phyloP scores from a whole-genome alignment of 2,888 invertebrate species.

The Ferrisia virgata region DNA sequence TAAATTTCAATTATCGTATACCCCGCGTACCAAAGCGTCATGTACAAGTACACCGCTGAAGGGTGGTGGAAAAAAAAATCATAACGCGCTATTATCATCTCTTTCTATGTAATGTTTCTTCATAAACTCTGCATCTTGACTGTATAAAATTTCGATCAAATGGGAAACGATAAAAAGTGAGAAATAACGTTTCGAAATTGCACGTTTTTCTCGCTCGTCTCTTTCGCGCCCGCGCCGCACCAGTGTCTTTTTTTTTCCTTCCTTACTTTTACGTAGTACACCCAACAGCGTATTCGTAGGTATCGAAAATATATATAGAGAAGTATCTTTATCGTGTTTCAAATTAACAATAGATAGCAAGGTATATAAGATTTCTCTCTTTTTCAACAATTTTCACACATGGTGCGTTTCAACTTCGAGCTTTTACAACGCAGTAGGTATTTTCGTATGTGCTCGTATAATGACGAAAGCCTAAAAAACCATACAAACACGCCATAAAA shows the following conservation, averaged over 20 bases:
- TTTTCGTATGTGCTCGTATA: too few relatives aligned
- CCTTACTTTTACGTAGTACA: not conserved
- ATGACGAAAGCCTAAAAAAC: not conserved
- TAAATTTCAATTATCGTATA: constrained; percentile 22
- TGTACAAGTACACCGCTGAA: not conserved
- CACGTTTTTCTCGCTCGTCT: not conserved
- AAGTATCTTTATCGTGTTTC: not conserved
- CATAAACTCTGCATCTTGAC: not conserved
- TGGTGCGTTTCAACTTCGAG: too few relatives aligned
- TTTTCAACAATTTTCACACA: too few relatives aligned
- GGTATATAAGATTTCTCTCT: too few relatives aligned
- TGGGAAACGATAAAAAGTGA: not conserved
- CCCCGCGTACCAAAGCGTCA: not conserved
- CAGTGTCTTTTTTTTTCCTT: not conserved
- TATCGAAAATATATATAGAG: not conserved
- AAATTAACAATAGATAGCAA: not conserved
- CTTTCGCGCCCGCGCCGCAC: not conserved
- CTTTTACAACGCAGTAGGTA: not conserved
- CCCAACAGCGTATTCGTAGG: not conserved
- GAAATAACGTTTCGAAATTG: not conserved
- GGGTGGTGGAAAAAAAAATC: constrained; percentile 6
- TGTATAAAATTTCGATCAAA: not conserved
- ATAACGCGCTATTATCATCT: not conserved
- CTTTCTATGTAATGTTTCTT: not conserved
- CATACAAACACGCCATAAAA: not conserved